Conservation (phyloP, 2,888 invertebrate species). For the Teinopalpus imperialis region DNA sequence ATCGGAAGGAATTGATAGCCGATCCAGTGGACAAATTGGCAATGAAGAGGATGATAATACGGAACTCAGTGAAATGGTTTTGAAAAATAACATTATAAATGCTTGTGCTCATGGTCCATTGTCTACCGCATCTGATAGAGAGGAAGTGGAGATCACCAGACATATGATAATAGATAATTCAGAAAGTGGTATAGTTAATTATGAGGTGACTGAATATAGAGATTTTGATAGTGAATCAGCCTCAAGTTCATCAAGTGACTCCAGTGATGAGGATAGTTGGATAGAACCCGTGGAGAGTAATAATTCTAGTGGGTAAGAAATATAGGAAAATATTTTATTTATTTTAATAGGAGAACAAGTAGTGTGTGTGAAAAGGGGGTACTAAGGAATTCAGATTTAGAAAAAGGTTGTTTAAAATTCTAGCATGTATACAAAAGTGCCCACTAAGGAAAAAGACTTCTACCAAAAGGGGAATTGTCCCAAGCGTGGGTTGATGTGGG, state of each 20-base stretch:
- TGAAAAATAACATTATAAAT: slow-evolving; percentile 76
- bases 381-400: no score
- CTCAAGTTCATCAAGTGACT: slow-evolving; percentile 57
- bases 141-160: slow-evolving; percentile 55
- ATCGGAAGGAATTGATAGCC: slow-evolving; percentile 62
- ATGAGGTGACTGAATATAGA: slow-evolving; percentile 71
- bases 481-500: no score
- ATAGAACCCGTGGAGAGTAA: slow-evolving; percentile 41
- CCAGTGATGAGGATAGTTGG: slow-evolving; percentile 60
- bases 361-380: no score
- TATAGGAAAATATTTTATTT: no score
- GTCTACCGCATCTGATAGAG: slow-evolving; percentile 49
- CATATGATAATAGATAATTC: slow-evolving; percentile 74
- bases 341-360: no score
- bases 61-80: slow-evolving; percentile 74
- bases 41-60: slow-evolving; percentile 65
- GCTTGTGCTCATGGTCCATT: slow-evolving; percentile 75
- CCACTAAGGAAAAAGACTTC: no score
- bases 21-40: slow-evolving; percentile 48
- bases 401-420: no score
- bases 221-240: slow-evolving; percentile 63
- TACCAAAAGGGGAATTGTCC: no score
- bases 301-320: slow-evolving; percentile 59
- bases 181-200: slow-evolving; percentile 68
- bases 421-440: no score